Evolutionary conservation across 2,888 invertebrate genomes (phyloP).

Genomic region (Geotrupes spiniger): DNA sequence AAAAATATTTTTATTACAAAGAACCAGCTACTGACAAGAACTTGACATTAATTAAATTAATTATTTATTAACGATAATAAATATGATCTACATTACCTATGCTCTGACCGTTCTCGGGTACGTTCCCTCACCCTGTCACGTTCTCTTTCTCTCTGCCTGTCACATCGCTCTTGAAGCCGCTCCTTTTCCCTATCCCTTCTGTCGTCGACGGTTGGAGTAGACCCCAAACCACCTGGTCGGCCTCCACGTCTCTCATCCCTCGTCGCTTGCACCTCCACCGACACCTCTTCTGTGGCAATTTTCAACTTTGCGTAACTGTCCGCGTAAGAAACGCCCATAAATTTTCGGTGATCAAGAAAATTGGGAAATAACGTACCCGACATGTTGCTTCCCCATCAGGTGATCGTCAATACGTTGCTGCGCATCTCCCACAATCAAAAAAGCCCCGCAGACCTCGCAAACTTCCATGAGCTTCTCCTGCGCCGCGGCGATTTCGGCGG

Average conservation of each 20-base stretch:
- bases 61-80: constrained; percentile 5
- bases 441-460: constrained; percentile 96
- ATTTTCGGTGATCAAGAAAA: not conserved
- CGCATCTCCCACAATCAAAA: constrained; percentile 98
- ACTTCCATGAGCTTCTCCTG: constrained; percentile 99
- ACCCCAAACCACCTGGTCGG: constrained; percentile 34
- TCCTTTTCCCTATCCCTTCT: constrained; percentile 22
- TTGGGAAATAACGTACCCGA: constrained; percentile 65
- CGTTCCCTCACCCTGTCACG: constrained; percentile 34
- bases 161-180: constrained; percentile 24
- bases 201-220: constrained; percentile 30
- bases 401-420: constrained; percentile 98
- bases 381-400: constrained; percentile 97
- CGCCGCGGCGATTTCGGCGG: constrained; percentile 79
- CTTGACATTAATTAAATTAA: not conserved
- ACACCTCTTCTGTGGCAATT: constrained; percentile 67
- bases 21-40: not conserved
- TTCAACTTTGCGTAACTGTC: constrained; percentile 64
- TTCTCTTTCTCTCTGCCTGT: constrained; percentile 27
- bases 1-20: no score
- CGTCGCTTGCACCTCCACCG: constrained; percentile 59
- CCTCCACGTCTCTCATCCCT: constrained; percentile 51
- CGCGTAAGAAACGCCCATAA: constrained; percentile 18
- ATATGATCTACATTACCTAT: constrained; percentile 28
- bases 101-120: constrained; percentile 34